Percentiles rank a stretch among this genome's conserved stretches.
Conservation (phyloP, 2,888 invertebrate genomes). For the Andrena bicolor region DNA sequence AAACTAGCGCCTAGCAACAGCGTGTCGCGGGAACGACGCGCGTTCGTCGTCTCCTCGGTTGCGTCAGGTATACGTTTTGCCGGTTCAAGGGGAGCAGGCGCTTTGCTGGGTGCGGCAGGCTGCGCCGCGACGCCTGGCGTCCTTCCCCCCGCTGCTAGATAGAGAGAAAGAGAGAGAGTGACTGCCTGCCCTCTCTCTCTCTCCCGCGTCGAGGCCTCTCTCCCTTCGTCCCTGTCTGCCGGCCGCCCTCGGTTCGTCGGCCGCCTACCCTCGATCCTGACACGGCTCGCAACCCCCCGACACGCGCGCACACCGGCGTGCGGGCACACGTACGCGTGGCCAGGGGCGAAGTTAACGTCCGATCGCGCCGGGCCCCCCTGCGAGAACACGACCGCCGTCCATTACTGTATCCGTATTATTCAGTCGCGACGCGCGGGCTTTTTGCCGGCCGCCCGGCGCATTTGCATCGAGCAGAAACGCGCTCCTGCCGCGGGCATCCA, state of each 20-base stretch:
- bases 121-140: constrained; percentile 80
- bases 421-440: background rate
- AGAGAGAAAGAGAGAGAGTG: no score
- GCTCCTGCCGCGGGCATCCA: background rate
- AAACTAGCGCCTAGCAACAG: constrained; percentile 71
- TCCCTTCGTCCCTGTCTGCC: constrained; percentile 21
- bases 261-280: constrained; percentile 53
- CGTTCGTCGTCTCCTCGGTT: constrained; percentile 57
- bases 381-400: background rate
- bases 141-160: constrained; percentile 60
- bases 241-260: constrained; percentile 36
- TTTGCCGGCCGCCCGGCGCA: constrained; percentile 4
- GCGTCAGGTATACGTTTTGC: constrained; percentile 71
- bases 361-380: constrained; percentile 11
- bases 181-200: constrained; percentile 10
- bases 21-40: constrained; percentile 62
- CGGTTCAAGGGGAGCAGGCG: constrained; percentile 76
- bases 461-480: constrained; percentile 9
- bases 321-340: background rate
- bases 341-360: constrained; percentile 45
- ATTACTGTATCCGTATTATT: constrained; percentile 6
- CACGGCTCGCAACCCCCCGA: constrained; percentile 54
- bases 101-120: constrained; percentile 83
- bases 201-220: background rate
- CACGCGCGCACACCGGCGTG: constrained; percentile 18